Evolutionary conservation across 2,888 invertebrate species (phyloP).

Genomic region (Cryptus viduatorius): DNA sequence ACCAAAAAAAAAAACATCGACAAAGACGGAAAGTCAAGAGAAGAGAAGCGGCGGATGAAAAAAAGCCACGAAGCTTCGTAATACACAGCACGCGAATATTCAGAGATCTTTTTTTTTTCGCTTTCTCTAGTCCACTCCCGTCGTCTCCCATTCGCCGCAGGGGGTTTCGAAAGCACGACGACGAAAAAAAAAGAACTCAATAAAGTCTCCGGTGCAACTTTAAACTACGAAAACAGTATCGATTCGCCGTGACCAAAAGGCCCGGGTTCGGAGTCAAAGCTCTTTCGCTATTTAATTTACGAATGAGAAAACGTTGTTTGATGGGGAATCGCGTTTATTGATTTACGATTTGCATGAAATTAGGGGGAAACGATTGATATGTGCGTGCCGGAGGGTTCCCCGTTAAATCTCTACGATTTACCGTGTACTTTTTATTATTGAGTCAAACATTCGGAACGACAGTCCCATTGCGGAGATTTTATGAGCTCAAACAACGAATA

Average conservation of each 20-base stretch:
- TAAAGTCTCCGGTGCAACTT: constrained; percentile 47
- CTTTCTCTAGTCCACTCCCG: constrained; percentile 13
- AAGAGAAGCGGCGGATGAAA: neutral
- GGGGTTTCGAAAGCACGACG: constrained; percentile 8
- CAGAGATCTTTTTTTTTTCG: constrained; percentile 22
- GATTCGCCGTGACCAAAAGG: constrained; percentile 21
- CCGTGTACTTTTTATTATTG: constrained; percentile 21
- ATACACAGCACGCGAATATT: constrained; percentile 23
- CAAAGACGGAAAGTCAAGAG: constrained; percentile 3
- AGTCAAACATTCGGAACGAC: constrained; percentile 31
- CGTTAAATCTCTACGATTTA: constrained; percentile 4
- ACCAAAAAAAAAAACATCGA: neutral
- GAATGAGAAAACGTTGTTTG: constrained; percentile 56
- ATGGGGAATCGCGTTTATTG: constrained; percentile 55
- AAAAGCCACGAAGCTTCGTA: constrained; percentile 20
- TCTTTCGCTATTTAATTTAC: constrained; percentile 56
- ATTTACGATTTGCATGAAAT: constrained; percentile 66
- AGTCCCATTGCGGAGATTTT: constrained; percentile 29
- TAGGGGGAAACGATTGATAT: constrained; percentile 51
- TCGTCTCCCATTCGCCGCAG: constrained; percentile 15
- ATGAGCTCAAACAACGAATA: constrained; percentile 14
- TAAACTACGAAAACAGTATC: constrained; percentile 56
- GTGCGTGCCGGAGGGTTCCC: constrained; percentile 41
- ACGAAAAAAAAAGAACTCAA: constrained; percentile 27
- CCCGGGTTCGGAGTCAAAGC: constrained; percentile 38